Percentiles rank a stretch among this genome's conserved stretches.
Conservation (phyloP, 2,888 invertebrate species). For the Chalcosyrphus nemorum region DNA sequence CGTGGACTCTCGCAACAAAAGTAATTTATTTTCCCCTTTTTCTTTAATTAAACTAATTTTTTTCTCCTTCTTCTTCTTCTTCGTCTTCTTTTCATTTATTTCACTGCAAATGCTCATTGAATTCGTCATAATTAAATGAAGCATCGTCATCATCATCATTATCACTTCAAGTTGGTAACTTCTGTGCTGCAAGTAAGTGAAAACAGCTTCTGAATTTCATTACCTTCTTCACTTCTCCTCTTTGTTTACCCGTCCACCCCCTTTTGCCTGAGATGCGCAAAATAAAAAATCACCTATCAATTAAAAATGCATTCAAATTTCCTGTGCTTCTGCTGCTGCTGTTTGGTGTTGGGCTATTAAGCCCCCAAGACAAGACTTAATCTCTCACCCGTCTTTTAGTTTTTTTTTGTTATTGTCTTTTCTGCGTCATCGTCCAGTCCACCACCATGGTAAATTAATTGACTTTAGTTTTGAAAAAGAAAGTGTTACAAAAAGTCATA, state of each 20-base stretch:
- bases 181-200: conserved; percentile 52
- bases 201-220: conserved; percentile 64
- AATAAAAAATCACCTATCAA: conserved; percentile 61
- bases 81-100: background rate
- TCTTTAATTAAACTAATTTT: conserved; percentile 39
- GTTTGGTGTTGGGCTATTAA: conserved; percentile 41
- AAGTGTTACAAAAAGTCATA: conserved; percentile 72
- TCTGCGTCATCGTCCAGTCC: background rate
- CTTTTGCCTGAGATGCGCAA: conserved; percentile 13
- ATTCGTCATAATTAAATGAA: conserved; percentile 64
- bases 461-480: conserved; percentile 67
- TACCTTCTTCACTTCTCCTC: conserved; percentile 7
- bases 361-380: background rate
- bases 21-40: conserved; percentile 42
- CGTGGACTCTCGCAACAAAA: conserved; percentile 26
- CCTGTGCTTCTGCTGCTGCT: background rate
- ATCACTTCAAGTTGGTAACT: conserved; percentile 54
- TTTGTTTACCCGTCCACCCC: background rate
- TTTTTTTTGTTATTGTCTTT: too few relatives aligned
- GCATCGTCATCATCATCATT: conserved; percentile 59
- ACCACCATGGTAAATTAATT: conserved; percentile 60
- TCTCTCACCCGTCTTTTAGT: background rate
- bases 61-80: conserved; percentile 4
- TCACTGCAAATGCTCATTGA: conserved; percentile 41
- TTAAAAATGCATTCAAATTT: conserved; percentile 69